Evolutionary conservation across 2,113 vertebrate genomes (phyloP), one percentile per base, ranked within the genome.

Genomic region (Cyphomyrus plagiostoma): DNA sequence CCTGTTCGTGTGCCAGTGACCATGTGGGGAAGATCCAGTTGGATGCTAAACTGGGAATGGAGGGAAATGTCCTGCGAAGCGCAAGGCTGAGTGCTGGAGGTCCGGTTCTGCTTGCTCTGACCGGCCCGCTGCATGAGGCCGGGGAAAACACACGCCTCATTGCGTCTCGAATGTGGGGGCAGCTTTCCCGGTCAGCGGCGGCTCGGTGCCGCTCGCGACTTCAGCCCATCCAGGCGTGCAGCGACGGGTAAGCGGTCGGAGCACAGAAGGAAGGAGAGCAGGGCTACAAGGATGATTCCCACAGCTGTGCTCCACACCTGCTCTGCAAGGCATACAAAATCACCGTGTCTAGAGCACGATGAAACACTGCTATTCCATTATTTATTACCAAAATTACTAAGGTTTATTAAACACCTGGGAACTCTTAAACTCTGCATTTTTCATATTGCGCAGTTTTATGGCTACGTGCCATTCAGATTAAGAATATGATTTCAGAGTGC

Each of bases 331-430:
- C 74, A 7, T 42, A 19, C 30, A 80, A 42, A 35, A 0, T 35
- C 70, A 39, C 11, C 70, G 30, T 39, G 70, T 77, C 26, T 0
- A 39, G 70, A 77, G 35, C 70, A 77, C 15, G 70, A 77, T 2
- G 35, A 39, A 80, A 19, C 15, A 8, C 70, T 39, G 10, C 13
- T 39, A 19, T 80, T 80, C 74, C 35, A 0, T 19, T 39, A 80
- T 80, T 80, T 80, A 42, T 80, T 17, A 42, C 35, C 35, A 39
- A 80, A 80, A 42, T 74, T 35, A 42, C 74, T 80, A 39, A 11
- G 62, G 74, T 80, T 80, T 80, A 80, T 80, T 80, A 80, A 80
- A 80, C 74, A 80, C 39, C 35, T 80, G 74, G 74, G 35, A 80
- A 42, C 15, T 39, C 74, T 19, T 80, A 80, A 42, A 35, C 74